Base-by-base conservation (phyloP, 37 sponge, comb jelly and placozoan species). In the Chondrosia reniformis region DNA sequence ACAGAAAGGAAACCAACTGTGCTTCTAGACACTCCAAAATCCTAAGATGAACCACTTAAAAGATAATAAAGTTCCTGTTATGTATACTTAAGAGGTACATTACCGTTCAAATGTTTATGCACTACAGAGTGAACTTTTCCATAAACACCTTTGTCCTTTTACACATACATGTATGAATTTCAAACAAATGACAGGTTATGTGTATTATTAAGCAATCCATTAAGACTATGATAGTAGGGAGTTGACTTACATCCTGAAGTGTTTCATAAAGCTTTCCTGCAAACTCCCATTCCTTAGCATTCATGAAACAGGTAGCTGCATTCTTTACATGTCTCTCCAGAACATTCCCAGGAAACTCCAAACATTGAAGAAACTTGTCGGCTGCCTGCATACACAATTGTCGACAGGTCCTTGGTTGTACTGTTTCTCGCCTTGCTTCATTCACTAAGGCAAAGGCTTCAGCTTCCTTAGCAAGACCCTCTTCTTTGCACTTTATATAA, bases 191-290 rank as follows among this genome's bases (percentile, higher is more conserved):
- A n/a, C n/a, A n/a, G n/a, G n/a, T n/a, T n/a, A n/a, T n/a, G n/a
- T n/a, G n/a, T n/a, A n/a, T n/a, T n/a, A n/a, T n/a, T n/a, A n/a
- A n/a, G n/a, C n/a, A n/a, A n/a, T n/a, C n/a, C n/a, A n/a, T n/a
- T n/a, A n/a, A n/a, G n/a, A n/a, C n/a, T n/a, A n/a, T n/a, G n/a
- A n/a, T n/a, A n/a, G n/a, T n/a, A n/a, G n/a, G n/a, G n/a, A 17
- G n/a, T n/a, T n/a, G 49, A 76, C 17, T 45, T 42, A 83, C 78
- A 41, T 88, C 55, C 41, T 76, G 74, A n/a, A 88, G 67, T 25
- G 34, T 63, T 75, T 89, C 93, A 44, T 67, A 92, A 30, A 92
- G 57, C 41, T 57, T 56, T 58, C 86, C 93, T 17, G 86, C 86
- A 28, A 59, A 62, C 78, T 58, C 73, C 38, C 65, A 46, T 40